Base-by-base conservation (phyloP, 1,140 invertebrate species). In the Drosophila gunungcola region DNA sequence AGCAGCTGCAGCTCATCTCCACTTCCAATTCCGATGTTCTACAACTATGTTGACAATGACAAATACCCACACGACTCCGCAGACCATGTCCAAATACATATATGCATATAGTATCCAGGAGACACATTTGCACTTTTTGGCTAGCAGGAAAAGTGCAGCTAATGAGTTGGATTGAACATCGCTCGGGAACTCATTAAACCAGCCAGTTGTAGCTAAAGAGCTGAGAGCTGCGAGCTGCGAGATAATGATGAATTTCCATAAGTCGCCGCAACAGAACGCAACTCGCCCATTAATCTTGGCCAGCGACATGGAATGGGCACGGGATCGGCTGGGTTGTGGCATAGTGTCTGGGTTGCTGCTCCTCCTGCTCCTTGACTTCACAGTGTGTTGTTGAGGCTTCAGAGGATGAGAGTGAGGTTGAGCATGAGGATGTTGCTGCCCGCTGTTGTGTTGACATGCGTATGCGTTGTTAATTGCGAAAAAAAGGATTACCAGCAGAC, bases 1-100 rank as follows among this genome's bases (percentile, higher is more conserved):
- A 78, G 64, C 84, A 89, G 84, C 84, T 88, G 84, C 84, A 83
- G 63, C 43, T 55, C 54, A 76, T 43, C 49, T 32, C 12, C 27
- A 34, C 16, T 48, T 32, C 41, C 55, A 13, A 55, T 29, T 48
- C 25, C 25, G 65, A 73, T 86, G 84, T 89, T 78, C 68, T 90
- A 89, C 84, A 91, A 77, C 74, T 73, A 91, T 91, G 88, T 90
- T 91, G 90, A 91, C 90, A 91, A 91, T 91, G 90, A 91, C 90
- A 91, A 91, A 91, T 91, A 91, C 75, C 78, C 85, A 88, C 77
- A 83, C 84, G 70, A 83, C 54, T 43, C 70, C 42, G 64, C 78
- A 58, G 32, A 74, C 27, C 49, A 39, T 29, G 48, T 56, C 21
- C 57, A 29, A 16, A 58, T 21, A 60, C 29, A 32, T 13, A 49